Base-by-base conservation (phyloP, 1,140 invertebrate genomes). In the Trachymyrmex septentrionalis region DNA sequence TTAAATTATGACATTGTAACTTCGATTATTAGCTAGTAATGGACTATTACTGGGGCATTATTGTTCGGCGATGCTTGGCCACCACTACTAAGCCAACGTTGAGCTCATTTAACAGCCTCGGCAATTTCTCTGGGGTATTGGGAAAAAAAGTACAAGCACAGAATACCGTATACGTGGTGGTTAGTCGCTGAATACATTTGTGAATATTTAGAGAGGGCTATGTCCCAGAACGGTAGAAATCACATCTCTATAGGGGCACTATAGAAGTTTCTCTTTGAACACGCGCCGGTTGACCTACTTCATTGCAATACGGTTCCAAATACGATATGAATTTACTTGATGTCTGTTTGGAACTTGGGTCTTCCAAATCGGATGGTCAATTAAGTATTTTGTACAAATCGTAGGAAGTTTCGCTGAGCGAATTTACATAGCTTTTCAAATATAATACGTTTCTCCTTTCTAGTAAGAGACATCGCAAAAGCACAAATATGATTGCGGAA, bases 271-370 rank as follows among this genome's bases (percentile, higher is more conserved):
- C 55, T 69, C 89, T 92, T 93, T 78, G 84, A 88, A 88, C 84
- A 87, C 91, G 78, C 82, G 76, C 85, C 80, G 89, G 89, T 87
- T 93, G 93, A 94, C 93, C 93, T 92, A 93, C 90, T 93, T 93
- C 86, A 75, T 88, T 72, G 87, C 90, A 78, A 67, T 86, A 85
- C 90, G 87, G 84, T 91, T 89, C 90, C 87, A 91, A 89, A 92
- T 91, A 87, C 69, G 64, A 73, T 61, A 69, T 84, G 88, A 89
- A 89, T 87, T 80, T 67, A 86, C 63, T 86, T 86, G 66, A 80
- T 78, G 73, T 84, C 86, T 59, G 85, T 78, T 87, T 92, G 73
- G 78, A 59, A 80, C 57, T 1, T 59, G 30, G 57, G 27, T 75
- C 59, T 76, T 85, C 87, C 64, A 91, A 92, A 90, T 69, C 75